These are phyloP conservation scores for Cyanistes caeruleus DNA, from an alignment of 2,113 vertebrate species.

Conservation along the genomic window DNA sequence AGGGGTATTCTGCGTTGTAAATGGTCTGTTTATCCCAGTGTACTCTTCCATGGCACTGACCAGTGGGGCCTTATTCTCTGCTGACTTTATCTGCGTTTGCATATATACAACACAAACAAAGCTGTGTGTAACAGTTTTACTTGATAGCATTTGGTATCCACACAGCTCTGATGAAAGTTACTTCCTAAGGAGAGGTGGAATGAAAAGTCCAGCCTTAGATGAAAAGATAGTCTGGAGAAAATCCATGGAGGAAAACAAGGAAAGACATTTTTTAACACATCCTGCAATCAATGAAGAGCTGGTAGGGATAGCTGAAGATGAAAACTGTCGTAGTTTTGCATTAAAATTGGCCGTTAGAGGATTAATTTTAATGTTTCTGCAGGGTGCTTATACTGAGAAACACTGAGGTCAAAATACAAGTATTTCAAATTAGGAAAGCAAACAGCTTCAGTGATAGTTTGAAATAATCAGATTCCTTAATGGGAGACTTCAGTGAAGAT, in stretches of 20 bases:
- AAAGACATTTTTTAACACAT: background rate
- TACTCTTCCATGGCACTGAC: background rate
- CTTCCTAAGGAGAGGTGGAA: background rate
- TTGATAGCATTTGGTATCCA: background rate
- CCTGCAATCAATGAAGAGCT: background rate
- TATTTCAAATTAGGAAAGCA: constrained; percentile 6
- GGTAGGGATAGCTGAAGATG: background rate
- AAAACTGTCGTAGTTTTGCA: background rate
- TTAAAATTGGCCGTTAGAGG: background rate
- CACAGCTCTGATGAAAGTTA: background rate
- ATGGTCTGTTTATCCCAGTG: background rate
- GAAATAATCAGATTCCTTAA: background rate
- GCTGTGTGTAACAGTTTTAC: background rate
- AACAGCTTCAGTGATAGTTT: background rate
- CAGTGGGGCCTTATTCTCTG: background rate
- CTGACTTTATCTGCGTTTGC: background rate
- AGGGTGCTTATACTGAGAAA: background rate
- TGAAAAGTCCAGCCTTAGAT: background rate
- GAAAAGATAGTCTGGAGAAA: constrained; percentile 12
- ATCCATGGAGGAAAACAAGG: background rate
- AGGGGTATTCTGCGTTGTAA: background rate
- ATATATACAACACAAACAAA: background rate
- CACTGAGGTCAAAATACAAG: background rate
- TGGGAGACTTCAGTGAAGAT: background rate
- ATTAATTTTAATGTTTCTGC: constrained; percentile 9